phyloP scores from a whole-genome alignment of 2,888 invertebrate genomes.

The Stenichneumon culpator region DNA sequence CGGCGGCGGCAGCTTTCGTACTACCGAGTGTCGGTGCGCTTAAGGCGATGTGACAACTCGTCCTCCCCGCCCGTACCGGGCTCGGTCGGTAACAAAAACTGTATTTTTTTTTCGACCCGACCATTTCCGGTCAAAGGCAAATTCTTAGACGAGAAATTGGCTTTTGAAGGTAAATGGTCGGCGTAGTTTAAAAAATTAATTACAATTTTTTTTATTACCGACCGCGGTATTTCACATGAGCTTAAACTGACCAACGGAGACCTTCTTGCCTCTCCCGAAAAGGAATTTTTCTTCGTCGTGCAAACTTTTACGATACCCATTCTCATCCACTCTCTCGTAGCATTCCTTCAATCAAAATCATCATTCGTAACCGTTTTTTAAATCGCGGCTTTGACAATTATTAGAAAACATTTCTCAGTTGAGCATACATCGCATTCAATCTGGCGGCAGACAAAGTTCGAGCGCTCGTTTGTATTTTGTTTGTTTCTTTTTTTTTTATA shows the following conservation, averaged over 20 bases:
- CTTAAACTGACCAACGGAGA: neutral
- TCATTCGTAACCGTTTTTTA: constrained; percentile 51
- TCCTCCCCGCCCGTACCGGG: too few relatives aligned
- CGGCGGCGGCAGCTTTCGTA: neutral
- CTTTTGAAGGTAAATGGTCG: too few relatives aligned
- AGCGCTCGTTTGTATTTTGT: constrained; percentile 46
- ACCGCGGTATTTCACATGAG: neutral
- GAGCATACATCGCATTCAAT: constrained; percentile 64
- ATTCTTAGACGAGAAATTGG: too few relatives aligned
- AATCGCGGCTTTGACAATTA: constrained; percentile 58
- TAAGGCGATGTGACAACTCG: neutral
- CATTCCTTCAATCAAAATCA: constrained; percentile 56
- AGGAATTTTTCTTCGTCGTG: constrained; percentile 41
- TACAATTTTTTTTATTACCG: neutral
- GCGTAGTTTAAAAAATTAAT: neutral
- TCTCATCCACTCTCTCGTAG: constrained; percentile 6
- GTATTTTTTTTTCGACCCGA: too few relatives aligned
- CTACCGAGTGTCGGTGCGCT: constrained; percentile 8
- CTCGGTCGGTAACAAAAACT: neutral
- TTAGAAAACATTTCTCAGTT: constrained; percentile 62
- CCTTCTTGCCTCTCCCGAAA: constrained; percentile 16
- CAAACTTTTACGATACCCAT: neutral
- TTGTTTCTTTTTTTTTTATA: constrained; percentile 70
- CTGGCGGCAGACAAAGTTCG: constrained; percentile 67
- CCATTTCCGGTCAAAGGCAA: too few relatives aligned